These are phyloP conservation scores for Cinara cedri DNA, from an alignment of 2,888 invertebrate species.

Conservation along the genomic window DNA sequence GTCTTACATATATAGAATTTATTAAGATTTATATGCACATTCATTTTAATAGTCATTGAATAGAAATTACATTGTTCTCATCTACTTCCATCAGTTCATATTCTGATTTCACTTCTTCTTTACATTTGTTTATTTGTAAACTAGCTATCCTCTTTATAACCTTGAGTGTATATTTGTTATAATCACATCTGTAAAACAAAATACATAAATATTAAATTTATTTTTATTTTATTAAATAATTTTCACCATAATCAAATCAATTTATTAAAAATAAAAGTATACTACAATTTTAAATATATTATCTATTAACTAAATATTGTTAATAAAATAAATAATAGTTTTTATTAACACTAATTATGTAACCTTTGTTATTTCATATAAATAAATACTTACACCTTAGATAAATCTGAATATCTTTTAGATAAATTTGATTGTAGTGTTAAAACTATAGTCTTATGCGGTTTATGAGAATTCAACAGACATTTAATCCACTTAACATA, in stretches of 20 bases:
- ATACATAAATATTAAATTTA: constrained; percentile 7
- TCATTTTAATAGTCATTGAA: not conserved
- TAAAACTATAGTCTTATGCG: constrained; percentile 51
- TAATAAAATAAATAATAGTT: not conserved
- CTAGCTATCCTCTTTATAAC: constrained; percentile 43
- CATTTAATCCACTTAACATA: constrained; percentile 81
- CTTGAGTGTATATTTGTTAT: constrained; percentile 57
- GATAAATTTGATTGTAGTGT: constrained; percentile 71
- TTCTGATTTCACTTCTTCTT: constrained; percentile 52
- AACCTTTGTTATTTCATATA: not conserved
- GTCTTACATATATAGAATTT: not conserved
- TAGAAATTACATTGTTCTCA: constrained; percentile 12
- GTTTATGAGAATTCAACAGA: constrained; percentile 66
- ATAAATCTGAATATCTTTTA: constrained; percentile 78
- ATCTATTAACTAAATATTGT: not conserved
- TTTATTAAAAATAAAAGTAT: not conserved
- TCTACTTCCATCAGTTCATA: constrained; percentile 33
- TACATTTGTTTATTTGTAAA: constrained; percentile 18
- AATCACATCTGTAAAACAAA: constrained; percentile 57
- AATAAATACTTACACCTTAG: constrained; percentile 77
- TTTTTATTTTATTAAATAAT: not conserved
- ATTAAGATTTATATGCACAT: constrained; percentile 27
- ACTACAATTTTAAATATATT: not conserved
- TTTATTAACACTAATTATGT: not conserved
- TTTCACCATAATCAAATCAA: not conserved